Conservation (phyloP, 2,888 invertebrate genomes). For the Polylopha cassiicola region DNA sequence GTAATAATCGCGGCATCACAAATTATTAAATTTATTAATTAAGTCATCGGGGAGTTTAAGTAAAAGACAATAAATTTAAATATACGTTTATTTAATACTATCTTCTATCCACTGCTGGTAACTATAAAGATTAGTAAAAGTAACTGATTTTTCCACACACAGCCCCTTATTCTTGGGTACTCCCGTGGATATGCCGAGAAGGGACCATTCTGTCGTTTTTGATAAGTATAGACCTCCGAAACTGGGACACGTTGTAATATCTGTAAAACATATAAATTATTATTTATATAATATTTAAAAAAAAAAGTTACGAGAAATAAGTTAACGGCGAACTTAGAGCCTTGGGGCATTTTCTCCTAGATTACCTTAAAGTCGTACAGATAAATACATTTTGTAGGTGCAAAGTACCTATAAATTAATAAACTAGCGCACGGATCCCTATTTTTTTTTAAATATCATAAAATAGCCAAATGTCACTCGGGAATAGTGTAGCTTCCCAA, state of each 20-base stretch:
- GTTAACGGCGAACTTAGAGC: too few species aligned
- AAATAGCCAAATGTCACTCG: too few species aligned
- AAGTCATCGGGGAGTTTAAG: neutral
- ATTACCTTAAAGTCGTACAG: too few species aligned
- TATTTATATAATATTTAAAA: neutral
- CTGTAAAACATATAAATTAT: slow-evolving; percentile 35
- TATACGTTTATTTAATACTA: slow-evolving; percentile 35
- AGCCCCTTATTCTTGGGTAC: slow-evolving; percentile 40
- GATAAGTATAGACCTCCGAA: slow-evolving; percentile 53
- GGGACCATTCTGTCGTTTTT: slow-evolving; percentile 35
- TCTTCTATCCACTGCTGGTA: slow-evolving; percentile 30
- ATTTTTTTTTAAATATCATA: slow-evolving; percentile 7
- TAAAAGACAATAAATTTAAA: neutral
- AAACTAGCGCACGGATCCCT: too few species aligned
- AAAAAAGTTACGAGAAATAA: slow-evolving; percentile 7
- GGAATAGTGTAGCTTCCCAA: too few species aligned
- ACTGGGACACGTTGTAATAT: slow-evolving; percentile 56
- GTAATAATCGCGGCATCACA: too few species aligned
- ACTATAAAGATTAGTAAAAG: slow-evolving; percentile 42
- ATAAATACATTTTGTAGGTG: too few species aligned
- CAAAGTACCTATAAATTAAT: too few species aligned
- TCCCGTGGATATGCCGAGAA: slow-evolving; percentile 48
- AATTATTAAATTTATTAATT: too few species aligned
- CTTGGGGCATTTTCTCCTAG: too few species aligned
- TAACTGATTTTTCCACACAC: slow-evolving; percentile 46